These are phyloP conservation scores for Myotis planiceps DNA, from an alignment of 2,797 vertebrate species.

Conservation along the genomic window DNA sequence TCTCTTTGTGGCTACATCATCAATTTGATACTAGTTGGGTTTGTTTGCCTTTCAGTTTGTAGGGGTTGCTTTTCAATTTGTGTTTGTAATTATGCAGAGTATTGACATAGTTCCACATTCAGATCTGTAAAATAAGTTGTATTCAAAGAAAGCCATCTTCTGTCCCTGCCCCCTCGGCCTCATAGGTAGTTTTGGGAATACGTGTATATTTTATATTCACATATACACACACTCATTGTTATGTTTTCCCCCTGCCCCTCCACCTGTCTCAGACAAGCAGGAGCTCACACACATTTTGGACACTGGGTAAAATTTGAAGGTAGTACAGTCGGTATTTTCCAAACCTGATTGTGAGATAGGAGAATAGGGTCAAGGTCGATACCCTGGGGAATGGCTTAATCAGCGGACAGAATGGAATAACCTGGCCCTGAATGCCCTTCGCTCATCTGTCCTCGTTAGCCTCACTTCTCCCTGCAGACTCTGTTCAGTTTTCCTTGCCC, in stretches of 20 bases:
- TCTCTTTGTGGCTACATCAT: background rate
- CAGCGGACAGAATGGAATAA: background rate
- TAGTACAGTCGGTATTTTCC: background rate
- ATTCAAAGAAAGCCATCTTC: background rate
- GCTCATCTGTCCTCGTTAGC: background rate
- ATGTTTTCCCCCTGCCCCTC: background rate
- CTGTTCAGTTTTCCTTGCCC: background rate
- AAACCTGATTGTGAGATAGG: background rate
- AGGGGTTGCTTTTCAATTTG: background rate
- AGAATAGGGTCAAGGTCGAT: background rate
- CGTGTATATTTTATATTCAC: background rate
- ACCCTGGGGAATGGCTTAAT: background rate
- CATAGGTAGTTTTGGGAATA: background rate
- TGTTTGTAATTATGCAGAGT: background rate
- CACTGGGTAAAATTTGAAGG: background rate
- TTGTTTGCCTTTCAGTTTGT: slow-evolving; percentile 36
- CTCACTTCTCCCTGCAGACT: background rate
- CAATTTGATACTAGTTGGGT: background rate
- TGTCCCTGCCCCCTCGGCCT: background rate
- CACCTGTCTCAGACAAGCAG: background rate
- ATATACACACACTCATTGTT: background rate
- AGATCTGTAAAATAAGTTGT: background rate
- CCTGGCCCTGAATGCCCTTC: background rate
- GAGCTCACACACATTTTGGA: background rate
- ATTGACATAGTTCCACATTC: slow-evolving; percentile 9